phyloP scores from a whole-genome alignment of 2,113 vertebrate genomes.

The Hippocampus barbouri region DNA sequence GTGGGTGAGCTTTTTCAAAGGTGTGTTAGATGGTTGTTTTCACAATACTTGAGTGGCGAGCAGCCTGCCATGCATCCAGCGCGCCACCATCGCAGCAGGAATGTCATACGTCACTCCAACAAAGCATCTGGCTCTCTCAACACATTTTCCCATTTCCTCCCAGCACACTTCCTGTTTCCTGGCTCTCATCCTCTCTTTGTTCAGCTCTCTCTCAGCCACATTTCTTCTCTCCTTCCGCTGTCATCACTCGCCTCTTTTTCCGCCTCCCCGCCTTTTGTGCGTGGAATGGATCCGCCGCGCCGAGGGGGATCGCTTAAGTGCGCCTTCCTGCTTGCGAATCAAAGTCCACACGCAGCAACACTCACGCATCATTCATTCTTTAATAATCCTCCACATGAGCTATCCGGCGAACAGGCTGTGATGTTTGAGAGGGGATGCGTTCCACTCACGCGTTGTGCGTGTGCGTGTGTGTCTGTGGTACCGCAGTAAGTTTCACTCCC shows the following conservation, averaged over 20 bases:
- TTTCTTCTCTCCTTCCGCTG: constrained; percentile 26
- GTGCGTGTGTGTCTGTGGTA: not conserved
- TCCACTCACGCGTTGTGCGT: not conserved
- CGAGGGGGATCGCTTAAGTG: constrained; percentile 20
- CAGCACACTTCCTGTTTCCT: constrained; percentile 67
- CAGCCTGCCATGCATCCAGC: not conserved
- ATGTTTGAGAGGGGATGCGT: constrained; percentile 1
- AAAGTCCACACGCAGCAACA: constrained; percentile 33
- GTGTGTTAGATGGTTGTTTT: not conserved
- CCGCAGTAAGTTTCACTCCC: not conserved
- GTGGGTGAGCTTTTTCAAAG: not conserved
- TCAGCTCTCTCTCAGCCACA: constrained; percentile 24
- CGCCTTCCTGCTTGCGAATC: constrained; percentile 45
- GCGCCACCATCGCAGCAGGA: not conserved
- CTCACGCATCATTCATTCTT: constrained; percentile 36
- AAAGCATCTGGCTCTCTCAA: constrained; percentile 47
- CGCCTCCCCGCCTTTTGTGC: not conserved
- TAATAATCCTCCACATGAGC: constrained; percentile 46
- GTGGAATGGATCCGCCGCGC: constrained; percentile 38
- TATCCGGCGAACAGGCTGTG: constrained; percentile 24
- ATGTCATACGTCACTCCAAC: constrained; percentile 38
- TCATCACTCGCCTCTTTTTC: constrained; percentile 14
- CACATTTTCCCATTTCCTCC: constrained; percentile 57
- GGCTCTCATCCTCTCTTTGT: constrained; percentile 64
- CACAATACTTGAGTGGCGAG: not conserved